Conservation (phyloP, 2,888 invertebrate genomes). For the Aporophyla nigra region DNA sequence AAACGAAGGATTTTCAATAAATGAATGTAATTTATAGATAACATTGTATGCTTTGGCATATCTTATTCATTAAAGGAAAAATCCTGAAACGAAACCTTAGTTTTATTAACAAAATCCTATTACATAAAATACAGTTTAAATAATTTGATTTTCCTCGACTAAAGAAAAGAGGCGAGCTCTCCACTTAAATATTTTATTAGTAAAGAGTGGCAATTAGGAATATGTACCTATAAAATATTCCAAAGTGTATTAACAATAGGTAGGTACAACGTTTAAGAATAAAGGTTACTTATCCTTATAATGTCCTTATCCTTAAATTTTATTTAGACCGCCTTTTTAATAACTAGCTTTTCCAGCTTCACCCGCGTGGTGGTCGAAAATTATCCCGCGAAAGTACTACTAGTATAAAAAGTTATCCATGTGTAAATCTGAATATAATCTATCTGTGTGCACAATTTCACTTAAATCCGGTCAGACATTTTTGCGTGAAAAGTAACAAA, state of each 20-base stretch:
- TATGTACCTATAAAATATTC: neutral
- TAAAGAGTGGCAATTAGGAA: neutral
- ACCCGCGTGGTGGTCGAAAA: too few relatives aligned
- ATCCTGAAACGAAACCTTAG: neutral
- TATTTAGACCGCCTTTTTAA: neutral
- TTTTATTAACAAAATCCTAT: neutral
- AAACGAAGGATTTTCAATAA: too few relatives aligned
- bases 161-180: neutral
- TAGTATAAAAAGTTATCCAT: too few relatives aligned
- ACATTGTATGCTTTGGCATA: neutral
- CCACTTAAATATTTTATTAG: neutral
- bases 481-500: too few relatives aligned
- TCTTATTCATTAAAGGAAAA: conserved; percentile 10
- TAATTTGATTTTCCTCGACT: neutral
- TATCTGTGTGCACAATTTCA: too few relatives aligned
- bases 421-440: too few relatives aligned
- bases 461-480: too few relatives aligned
- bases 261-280: neutral
- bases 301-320: too few relatives aligned
- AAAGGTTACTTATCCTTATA: neutral
- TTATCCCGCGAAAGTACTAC: too few relatives aligned
- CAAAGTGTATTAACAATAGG: neutral
- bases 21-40: neutral
- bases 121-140: neutral
- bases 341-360: neutral